These are phyloP conservation scores for Trachymyrmex cornetzi DNA, from an alignment of 1,140 invertebrate species.

Conservation along the genomic window DNA sequence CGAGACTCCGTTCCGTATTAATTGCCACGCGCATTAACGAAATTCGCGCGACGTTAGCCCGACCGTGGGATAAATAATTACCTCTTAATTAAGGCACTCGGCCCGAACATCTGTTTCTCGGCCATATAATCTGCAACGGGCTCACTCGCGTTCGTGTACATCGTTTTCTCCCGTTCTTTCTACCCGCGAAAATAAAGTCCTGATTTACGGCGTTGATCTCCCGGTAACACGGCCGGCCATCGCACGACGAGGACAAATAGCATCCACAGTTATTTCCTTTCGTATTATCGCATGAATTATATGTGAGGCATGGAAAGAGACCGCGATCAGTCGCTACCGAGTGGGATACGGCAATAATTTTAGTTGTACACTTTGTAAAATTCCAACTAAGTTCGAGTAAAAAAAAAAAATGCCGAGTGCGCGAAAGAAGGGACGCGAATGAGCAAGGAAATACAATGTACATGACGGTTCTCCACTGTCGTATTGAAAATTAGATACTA, in stretches of 20 bases:
- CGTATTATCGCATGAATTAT: conserved; percentile 77
- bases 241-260: conserved; percentile 79
- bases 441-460: not conserved
- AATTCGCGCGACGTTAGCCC: conserved; percentile 44
- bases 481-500: conserved; percentile 29
- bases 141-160: conserved; percentile 19
- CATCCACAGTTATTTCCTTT: conserved; percentile 71
- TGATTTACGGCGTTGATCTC: conserved; percentile 77
- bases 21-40: conserved; percentile 68
- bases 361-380: not conserved
- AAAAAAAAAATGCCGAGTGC: not conserved
- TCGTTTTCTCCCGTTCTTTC: conserved; percentile 56
- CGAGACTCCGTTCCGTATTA: conserved; percentile 56
- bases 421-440: not conserved
- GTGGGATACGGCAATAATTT: conserved; percentile 43
- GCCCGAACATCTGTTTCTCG: conserved; percentile 75
- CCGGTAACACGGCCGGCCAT: conserved; percentile 50
- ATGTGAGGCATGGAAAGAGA: conserved; percentile 54
- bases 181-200: conserved; percentile 77
- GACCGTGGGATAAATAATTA: conserved; percentile 76
- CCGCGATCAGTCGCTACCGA: conserved; percentile 32
- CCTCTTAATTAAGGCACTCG: conserved; percentile 79
- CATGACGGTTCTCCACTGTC: no score
- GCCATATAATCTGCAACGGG: conserved; percentile 65
- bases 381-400: not conserved